Evolutionary conservation across 2,113 vertebrate genomes (phyloP), one percentile per base, ranked within the genome.

Genomic region (Phyllostomus discolor): DNA sequence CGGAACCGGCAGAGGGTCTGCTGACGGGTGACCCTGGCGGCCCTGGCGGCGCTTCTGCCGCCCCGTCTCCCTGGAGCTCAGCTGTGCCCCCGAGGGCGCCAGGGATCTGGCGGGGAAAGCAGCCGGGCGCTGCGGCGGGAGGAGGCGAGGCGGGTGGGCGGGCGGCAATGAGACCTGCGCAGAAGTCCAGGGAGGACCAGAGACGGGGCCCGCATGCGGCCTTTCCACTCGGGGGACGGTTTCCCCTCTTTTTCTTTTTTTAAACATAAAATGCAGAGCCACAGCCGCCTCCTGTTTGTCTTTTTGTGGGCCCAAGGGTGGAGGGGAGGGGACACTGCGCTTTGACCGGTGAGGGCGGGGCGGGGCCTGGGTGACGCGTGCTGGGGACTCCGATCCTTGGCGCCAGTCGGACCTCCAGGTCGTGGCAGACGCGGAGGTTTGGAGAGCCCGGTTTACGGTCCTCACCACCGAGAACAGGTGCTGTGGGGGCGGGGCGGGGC

Each of bases 211-310:
- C 92, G 67, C n/a, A 4, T 48, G 69, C 94, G 95, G 83, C 88
- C 85, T 87, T 88, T 41, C 92, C 87, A 70, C 22, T 67, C 50
- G 5, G 78, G 67, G 94, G 95, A 33, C 2, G 22, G 54, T 48
- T 82, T 2, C 31, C 10, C 15, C 19, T 17, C 1, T 2, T 4
- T 19, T n/a, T 41, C 78, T 90, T 90, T 92, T 96, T 95, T 78
- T 17, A 0, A 97, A 97, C 85, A 96, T 97, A 97, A 97, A 97
- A 89, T 92, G 94, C 43, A 92, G 88, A 96, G 73, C 90, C 78
- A 89, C 82, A 52, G 14, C 41, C 43, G 81, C 93, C 35, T 72
- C 76, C 28, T 41, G 31, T 80, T 57, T 88, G 89, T 76, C 48
- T 22, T 75, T 70, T 73, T 70, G 38, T 83, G 96, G 92, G 95